A percentile compares a stretch with the other conserved stretches of the same genome.
These are phyloP conservation scores for Oostethus manadensis DNA, from an alignment of 2,113 vertebrate genomes.

Conservation along the genomic window DNA sequence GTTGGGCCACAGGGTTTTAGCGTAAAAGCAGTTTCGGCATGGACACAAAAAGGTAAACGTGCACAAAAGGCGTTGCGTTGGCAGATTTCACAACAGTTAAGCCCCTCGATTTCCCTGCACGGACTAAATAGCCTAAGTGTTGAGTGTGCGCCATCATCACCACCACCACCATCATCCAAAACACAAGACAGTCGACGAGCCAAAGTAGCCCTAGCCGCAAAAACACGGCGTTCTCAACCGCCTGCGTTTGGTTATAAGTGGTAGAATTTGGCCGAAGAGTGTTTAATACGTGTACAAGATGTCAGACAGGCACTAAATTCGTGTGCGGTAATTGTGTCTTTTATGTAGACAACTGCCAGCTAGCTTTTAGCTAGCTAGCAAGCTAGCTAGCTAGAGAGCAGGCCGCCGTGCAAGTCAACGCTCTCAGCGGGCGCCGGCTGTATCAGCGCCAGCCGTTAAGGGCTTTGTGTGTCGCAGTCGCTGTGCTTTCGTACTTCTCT, in stretches of 20 bases:
- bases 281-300: conserved; percentile 16
- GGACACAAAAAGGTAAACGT: conserved; percentile 15
- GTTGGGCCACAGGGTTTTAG: conserved; percentile 56
- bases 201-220: conserved; percentile 47
- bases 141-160: conserved; percentile 70
- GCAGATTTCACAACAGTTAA: not conserved
- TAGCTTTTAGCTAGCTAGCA: conserved; percentile 54
- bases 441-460: conserved; percentile 38
- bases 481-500: conserved; percentile 17
- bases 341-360: conserved; percentile 56
- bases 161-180: conserved; percentile 65
- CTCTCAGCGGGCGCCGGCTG: conserved; percentile 58
- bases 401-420: conserved; percentile 59
- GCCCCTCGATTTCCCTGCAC: not conserved
- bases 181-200: conserved; percentile 65
- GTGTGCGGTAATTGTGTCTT: conserved; percentile 61
- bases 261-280: conserved; percentile 8
- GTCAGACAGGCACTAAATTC: conserved; percentile 29
- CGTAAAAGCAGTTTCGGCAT: conserved; percentile 52
- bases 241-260: conserved; percentile 10
- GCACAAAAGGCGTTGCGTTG: not conserved
- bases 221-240: conserved; percentile 14
- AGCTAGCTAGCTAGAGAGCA: conserved; percentile 58
- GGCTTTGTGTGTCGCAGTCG: conserved; percentile 20
- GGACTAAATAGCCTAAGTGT: conserved; percentile 48